phyloP scores from a whole-genome alignment of 2,797 vertebrate genomes.

The Mus caroli region DNA sequence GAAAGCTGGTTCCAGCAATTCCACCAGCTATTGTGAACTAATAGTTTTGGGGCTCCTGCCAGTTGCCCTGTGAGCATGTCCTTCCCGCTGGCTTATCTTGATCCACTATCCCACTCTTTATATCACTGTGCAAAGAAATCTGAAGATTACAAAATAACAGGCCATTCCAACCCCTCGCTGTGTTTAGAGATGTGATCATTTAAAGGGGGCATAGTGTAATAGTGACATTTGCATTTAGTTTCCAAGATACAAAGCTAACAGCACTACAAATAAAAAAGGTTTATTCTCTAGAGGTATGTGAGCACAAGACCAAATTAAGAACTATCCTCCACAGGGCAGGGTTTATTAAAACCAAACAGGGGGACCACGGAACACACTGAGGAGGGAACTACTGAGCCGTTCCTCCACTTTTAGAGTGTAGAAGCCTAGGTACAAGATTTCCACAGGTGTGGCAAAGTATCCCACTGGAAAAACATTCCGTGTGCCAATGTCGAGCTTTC shows the following conservation, averaged over 20 bases:
- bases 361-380: conserved; percentile 42
- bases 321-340: conserved; percentile 40
- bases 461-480: conserved; percentile 6
- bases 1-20: conserved; percentile 61
- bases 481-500: not conserved
- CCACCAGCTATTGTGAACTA: conserved; percentile 67
- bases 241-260: conserved; percentile 69
- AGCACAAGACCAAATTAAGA: conserved; percentile 76
- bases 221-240: conserved; percentile 80
- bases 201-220: conserved; percentile 60
- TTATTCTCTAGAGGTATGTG: conserved; percentile 78
- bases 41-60: conserved; percentile 56
- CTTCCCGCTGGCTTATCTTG: conserved; percentile 79
- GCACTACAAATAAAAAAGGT: conserved; percentile 33
- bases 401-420: not conserved
- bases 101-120: conserved; percentile 74
- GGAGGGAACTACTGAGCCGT: not conserved
- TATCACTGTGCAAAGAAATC: conserved; percentile 80
- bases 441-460: conserved; percentile 41
- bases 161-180: conserved; percentile 74
- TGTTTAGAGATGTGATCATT: conserved; percentile 81
- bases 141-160: conserved; percentile 78
- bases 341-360: conserved; percentile 71
- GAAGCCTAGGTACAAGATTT: conserved; percentile 20
- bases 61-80: conserved; percentile 67